Percentiles rank a stretch among this genome's conserved stretches.
Evolutionary conservation across 1,140 invertebrate species (phyloP).

Genomic region (Glossosoma conforme): DNA sequence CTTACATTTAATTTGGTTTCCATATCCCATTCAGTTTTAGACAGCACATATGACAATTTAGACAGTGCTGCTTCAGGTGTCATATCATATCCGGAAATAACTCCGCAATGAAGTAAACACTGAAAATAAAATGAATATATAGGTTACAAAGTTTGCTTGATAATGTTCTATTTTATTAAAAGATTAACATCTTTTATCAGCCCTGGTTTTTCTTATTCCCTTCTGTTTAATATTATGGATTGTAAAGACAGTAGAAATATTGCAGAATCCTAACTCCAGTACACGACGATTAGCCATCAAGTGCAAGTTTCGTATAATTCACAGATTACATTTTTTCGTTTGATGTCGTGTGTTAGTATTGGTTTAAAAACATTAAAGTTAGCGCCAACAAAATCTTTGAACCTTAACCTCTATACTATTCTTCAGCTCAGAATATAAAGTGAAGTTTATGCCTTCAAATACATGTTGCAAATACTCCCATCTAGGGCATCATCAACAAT

Average conservation of each 20-base stretch:
- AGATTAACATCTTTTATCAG: not conserved
- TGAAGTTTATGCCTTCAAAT: slow-evolving; percentile 20
- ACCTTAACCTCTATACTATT: not conserved
- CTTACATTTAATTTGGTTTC: slow-evolving; percentile 65
- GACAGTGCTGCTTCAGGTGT: slow-evolving; percentile 90
- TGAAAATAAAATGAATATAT: slow-evolving; percentile 33
- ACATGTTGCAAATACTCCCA: slow-evolving; percentile 7
- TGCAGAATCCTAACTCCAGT: not conserved
- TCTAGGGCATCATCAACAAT: not conserved
- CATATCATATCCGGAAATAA: slow-evolving; percentile 90
- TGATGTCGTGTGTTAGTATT: too few species aligned
- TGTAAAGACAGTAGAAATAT: not conserved
- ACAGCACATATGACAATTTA: slow-evolving; percentile 87
- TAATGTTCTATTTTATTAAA: not conserved
- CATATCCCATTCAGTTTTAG: slow-evolving; percentile 72
- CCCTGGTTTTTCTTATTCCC: not conserved
- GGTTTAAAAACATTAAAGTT: not conserved
- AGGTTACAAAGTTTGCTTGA: not conserved
- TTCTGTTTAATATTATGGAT: not conserved
- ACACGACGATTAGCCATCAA: not conserved
- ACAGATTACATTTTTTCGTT: too few species aligned
- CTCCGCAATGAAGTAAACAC: slow-evolving; percentile 59
- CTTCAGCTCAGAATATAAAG: slow-evolving; percentile 6
- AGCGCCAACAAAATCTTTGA: not conserved
- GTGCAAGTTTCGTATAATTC: not conserved